These are phyloP conservation scores for Scophthalmus maximus DNA, from an alignment of 2,113 vertebrate genomes.

Conservation along the genomic window DNA sequence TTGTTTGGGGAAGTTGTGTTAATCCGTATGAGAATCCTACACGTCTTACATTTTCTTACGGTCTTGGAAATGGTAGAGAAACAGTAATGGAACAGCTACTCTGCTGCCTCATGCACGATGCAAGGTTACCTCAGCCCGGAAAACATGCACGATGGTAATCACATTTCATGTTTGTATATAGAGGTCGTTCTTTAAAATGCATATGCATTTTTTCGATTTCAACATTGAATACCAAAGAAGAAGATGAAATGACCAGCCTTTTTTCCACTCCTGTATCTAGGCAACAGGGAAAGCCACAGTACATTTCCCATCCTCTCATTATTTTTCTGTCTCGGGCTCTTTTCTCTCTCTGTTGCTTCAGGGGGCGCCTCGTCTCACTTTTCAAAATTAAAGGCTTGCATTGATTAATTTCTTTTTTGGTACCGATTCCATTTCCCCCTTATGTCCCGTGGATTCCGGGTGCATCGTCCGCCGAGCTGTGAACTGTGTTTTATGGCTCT, in stretches of 20 bases:
- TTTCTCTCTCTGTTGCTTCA: slow-evolving; percentile 30
- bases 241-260: slow-evolving; percentile 44
- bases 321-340: slow-evolving; percentile 31
- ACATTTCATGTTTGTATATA: too few species aligned
- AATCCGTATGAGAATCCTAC: slow-evolving; percentile 62
- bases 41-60: too few species aligned
- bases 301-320: slow-evolving; percentile 31
- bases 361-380: slow-evolving; percentile 44
- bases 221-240: slow-evolving; percentile 52
- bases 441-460: slow-evolving; percentile 34
- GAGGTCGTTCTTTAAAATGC: slow-evolving; percentile 9
- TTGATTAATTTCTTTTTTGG: background rate
- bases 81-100: too few species aligned
- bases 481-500: slow-evolving; percentile 66
- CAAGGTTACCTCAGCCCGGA: background rate
- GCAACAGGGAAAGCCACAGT: slow-evolving; percentile 75
- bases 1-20: slow-evolving; percentile 61
- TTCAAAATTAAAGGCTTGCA: slow-evolving; percentile 38
- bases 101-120: too few species aligned
- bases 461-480: slow-evolving; percentile 36
- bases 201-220: slow-evolving; percentile 25
- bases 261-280: slow-evolving; percentile 65
- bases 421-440: slow-evolving; percentile 3
- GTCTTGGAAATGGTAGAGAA: background rate
- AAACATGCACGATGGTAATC: background rate